Percentiles rank a stretch among this genome's conserved stretches.
phyloP scores from a whole-genome alignment of 2,888 invertebrate species.

The Rhingia campestris region DNA sequence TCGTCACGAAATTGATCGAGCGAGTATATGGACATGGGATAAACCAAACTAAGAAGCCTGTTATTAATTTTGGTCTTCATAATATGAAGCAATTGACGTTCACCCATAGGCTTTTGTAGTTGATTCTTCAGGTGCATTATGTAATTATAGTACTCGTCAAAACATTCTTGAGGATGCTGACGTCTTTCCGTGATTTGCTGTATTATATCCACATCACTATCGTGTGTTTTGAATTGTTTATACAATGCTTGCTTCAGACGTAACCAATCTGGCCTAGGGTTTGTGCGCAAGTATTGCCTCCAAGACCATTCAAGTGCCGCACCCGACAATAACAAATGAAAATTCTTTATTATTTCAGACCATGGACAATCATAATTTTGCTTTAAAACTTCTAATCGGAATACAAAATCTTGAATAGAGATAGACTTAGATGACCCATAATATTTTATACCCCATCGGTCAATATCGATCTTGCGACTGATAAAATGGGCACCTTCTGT shows the following conservation, averaged over 20 bases:
- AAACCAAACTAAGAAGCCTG: constrained; percentile 4
- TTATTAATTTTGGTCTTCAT: constrained; percentile 13
- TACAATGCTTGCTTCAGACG: constrained; percentile 3
- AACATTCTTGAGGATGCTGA: constrained; percentile 18
- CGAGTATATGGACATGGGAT: neutral
- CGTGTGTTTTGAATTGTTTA: constrained; percentile 11
- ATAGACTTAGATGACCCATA: constrained; percentile 9
- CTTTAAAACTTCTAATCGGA: constrained; percentile 1
- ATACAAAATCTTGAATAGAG: constrained; percentile 27
- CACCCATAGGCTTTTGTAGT: constrained; percentile 3
- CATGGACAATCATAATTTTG: constrained; percentile 2
- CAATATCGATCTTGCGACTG: neutral
- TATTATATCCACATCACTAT: constrained; percentile 22
- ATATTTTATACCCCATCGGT: constrained; percentile 27
- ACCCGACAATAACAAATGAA: constrained; percentile 14
- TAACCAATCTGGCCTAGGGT: neutral
- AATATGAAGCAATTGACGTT: constrained; percentile 25
- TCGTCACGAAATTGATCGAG: constrained; percentile 11
- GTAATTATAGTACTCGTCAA: constrained; percentile 13
- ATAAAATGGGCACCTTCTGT: too few relatives aligned
- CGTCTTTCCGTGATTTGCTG: constrained; percentile 29
- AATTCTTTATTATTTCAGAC: constrained; percentile 13
- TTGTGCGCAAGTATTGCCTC: constrained; percentile 10
- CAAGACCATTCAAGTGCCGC: constrained; percentile 17
- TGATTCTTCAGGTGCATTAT: constrained; percentile 4